phyloP scores from a whole-genome alignment of 2,797 vertebrate species.

The Aldrovandia affinis region DNA sequence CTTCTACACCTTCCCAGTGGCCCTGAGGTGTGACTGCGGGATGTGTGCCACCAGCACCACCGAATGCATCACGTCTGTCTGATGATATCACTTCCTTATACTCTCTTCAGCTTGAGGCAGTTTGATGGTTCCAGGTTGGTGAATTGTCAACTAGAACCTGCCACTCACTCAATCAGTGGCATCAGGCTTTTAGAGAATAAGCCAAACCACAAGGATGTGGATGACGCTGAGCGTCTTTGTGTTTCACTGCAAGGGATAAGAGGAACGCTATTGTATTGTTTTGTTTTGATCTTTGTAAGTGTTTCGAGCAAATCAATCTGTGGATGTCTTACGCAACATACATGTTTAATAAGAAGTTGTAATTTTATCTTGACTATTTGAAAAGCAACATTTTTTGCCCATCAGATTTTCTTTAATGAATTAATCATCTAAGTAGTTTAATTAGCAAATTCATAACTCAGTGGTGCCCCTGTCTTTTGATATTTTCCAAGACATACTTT shows the following conservation, averaged over 20 bases:
- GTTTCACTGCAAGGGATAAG: not conserved
- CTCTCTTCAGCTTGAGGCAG: not conserved
- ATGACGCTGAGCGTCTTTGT: not conserved
- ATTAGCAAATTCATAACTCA: not conserved
- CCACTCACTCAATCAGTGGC: not conserved
- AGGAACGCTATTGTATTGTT: not conserved
- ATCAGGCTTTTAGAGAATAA: not conserved
- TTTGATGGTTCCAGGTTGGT: not conserved
- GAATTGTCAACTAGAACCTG: not conserved
- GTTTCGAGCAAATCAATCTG: not conserved
- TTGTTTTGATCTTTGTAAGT: not conserved
- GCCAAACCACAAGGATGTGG: not conserved
- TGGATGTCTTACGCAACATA: not conserved
- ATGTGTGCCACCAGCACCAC: slow-evolving; percentile 86
- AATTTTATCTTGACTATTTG: not conserved
- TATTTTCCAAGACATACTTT: not conserved
- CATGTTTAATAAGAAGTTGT: not conserved
- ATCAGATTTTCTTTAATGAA: not conserved
- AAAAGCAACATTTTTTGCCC: not conserved
- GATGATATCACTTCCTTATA: slow-evolving; percentile 29
- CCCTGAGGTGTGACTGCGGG: slow-evolving; percentile 84
- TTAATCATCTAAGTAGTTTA: not conserved
- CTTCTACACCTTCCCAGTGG: slow-evolving; percentile 84
- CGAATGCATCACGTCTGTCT: slow-evolving; percentile 80
- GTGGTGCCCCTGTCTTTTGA: not conserved